phyloP scores from a whole-genome alignment of 2,113 vertebrate genomes.

The Hippocampus barbouri region DNA sequence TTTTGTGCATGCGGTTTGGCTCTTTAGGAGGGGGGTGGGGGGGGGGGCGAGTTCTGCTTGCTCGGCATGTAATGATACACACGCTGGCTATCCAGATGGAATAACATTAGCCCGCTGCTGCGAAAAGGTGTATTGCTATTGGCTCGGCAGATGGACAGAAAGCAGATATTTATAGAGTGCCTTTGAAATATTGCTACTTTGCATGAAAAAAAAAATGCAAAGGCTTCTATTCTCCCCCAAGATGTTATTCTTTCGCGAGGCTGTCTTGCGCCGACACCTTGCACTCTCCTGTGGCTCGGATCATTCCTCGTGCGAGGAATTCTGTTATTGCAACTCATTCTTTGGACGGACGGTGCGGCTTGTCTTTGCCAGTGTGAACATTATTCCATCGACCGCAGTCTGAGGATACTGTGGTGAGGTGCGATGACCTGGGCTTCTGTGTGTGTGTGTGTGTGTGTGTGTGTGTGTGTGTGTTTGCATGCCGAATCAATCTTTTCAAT shows the following conservation, averaged over 20 bases:
- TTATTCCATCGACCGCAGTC: slow-evolving; percentile 47
- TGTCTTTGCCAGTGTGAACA: slow-evolving; percentile 57
- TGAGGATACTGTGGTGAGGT: slow-evolving; percentile 33
- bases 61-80: slow-evolving; percentile 38
- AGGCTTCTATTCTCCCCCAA: not conserved
- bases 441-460: not conserved
- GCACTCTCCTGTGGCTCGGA: slow-evolving; percentile 38
- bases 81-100: slow-evolving; percentile 56
- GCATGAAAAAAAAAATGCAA: slow-evolving; percentile 35
- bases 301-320: slow-evolving; percentile 46
- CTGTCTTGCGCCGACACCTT: slow-evolving; percentile 43
- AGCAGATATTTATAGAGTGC: slow-evolving; percentile 51
- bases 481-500: not conserved
- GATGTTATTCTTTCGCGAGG: slow-evolving; percentile 33
- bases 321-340: slow-evolving; percentile 61
- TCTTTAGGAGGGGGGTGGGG: slow-evolving; percentile 23
- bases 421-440: slow-evolving; percentile 28
- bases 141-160: slow-evolving; percentile 33
- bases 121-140: slow-evolving; percentile 49
- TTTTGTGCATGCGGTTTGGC: slow-evolving; percentile 55
- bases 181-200: slow-evolving; percentile 44
- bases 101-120: slow-evolving; percentile 47
- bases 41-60: slow-evolving; percentile 22
- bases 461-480: not conserved
- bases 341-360: slow-evolving; percentile 48